Percentiles rank a stretch among this genome's conserved stretches.
Evolutionary conservation across 2,888 invertebrate genomes (phyloP).

Genomic region (Acanthacorydalis orientalis): DNA sequence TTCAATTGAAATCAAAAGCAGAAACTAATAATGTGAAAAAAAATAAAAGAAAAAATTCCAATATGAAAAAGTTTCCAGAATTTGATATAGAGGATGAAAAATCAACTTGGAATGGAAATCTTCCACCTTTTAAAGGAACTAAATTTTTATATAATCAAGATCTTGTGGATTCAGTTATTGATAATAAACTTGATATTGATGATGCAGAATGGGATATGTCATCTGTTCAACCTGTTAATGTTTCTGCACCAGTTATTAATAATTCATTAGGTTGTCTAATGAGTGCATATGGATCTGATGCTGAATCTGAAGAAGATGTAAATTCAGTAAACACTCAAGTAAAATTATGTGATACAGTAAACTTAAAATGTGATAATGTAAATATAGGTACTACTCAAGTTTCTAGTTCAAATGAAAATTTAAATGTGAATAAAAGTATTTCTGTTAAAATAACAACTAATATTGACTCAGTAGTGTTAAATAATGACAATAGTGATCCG

Average conservation of each 20-base stretch:
- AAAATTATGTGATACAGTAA: background rate
- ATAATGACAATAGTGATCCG: conserved; percentile 31
- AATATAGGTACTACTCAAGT: background rate
- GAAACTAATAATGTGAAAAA: background rate
- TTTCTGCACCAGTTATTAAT: conserved; percentile 22
- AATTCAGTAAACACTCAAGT: conserved; percentile 5
- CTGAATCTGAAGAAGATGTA: conserved; percentile 22
- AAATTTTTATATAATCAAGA: conserved; percentile 14
- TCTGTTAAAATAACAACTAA: no score
- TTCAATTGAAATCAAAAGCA: background rate
- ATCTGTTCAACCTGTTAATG: background rate
- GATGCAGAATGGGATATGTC: conserved; percentile 20
- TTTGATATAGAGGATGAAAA: conserved; percentile 16
- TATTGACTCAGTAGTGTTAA: conserved; percentile 6
- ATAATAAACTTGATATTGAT: conserved; percentile 17
- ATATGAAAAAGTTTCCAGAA: background rate
- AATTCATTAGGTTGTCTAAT: conserved; percentile 38
- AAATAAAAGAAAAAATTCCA: background rate
- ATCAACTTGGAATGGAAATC: conserved; percentile 22
- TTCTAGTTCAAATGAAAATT: background rate
- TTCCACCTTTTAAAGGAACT: conserved; percentile 25
- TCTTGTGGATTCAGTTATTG: conserved; percentile 12
- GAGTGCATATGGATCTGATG: conserved; percentile 37
- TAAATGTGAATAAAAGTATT: background rate
- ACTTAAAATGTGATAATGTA: conserved; percentile 7